Conservation (phyloP, 2,797 vertebrate genomes). For the Tarsius wallacei region DNA sequence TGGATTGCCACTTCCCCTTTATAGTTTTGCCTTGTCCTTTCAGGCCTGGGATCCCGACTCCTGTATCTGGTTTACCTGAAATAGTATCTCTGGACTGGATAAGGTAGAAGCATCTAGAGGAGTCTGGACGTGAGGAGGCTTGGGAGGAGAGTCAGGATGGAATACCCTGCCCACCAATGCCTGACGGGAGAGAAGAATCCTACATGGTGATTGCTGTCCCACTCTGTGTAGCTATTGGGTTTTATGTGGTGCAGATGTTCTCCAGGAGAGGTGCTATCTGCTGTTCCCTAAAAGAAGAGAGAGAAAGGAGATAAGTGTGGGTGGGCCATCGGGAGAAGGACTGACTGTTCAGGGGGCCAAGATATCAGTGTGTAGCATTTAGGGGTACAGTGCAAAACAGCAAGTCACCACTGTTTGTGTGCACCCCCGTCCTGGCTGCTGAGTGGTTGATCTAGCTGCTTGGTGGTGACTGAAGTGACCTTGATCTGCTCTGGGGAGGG, state of each 20-base stretch:
- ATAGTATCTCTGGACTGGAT: not conserved
- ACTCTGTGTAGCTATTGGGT: not conserved
- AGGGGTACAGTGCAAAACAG: accelerated
- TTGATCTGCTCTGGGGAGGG: not conserved
- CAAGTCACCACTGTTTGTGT: accelerated
- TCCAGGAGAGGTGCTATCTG: not conserved
- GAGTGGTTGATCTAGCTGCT: not conserved
- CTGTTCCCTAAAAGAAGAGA: not conserved
- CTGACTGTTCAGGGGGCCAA: accelerated
- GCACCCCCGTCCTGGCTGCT: accelerated
- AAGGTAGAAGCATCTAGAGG: not conserved
- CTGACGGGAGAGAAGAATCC: not conserved
- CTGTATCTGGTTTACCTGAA: not conserved
- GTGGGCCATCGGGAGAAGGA: not conserved
- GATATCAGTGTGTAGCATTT: accelerated
- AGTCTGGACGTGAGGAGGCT: not conserved
- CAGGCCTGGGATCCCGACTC: not conserved
- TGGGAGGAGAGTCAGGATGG: not conserved
- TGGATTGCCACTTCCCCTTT: not conserved
- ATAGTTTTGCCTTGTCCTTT: not conserved
- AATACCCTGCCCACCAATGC: not conserved
- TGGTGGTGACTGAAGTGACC: not conserved
- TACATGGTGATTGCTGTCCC: not conserved
- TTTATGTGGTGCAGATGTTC: not conserved
- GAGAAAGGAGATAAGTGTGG: not conserved